Conservation (phyloP, 2,113 vertebrate genomes). For the Percina caprodes region DNA sequence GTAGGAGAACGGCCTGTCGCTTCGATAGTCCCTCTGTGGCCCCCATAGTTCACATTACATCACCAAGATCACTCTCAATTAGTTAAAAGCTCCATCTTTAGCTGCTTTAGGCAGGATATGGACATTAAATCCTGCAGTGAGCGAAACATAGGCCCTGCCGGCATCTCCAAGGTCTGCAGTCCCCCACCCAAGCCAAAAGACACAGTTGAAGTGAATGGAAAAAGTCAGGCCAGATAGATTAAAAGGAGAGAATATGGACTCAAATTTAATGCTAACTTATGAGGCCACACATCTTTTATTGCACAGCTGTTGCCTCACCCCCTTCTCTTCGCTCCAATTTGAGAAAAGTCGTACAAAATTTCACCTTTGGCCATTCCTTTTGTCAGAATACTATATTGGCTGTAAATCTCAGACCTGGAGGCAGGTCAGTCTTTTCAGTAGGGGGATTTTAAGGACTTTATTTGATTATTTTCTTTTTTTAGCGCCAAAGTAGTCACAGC, state of each 20-base stretch:
- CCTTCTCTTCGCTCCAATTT: conserved; percentile 57
- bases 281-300: conserved; percentile 77
- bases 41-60: conserved; percentile 75
- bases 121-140: conserved; percentile 72
- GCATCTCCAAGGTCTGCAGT: conserved; percentile 60
- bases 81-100: conserved; percentile 64
- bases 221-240: conserved; percentile 63
- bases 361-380: conserved; percentile 50
- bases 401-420: conserved; percentile 65
- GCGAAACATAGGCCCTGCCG: conserved; percentile 42
- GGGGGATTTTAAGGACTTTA: conserved; percentile 58
- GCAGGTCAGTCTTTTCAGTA: conserved; percentile 50
- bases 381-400: conserved; percentile 37
- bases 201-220: conserved; percentile 67
- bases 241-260: conserved; percentile 61
- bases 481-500: conserved; percentile 45
- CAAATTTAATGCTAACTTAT: conserved; percentile 67
- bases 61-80: conserved; percentile 69
- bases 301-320: conserved; percentile 70
- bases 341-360: conserved; percentile 64
- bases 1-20: conserved; percentile 11
- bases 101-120: conserved; percentile 70
- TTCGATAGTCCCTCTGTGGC: conserved; percentile 53
- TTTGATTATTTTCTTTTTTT: conserved; percentile 58
- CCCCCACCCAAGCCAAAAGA: conserved; percentile 65